Conservation (phyloP, 2,113 vertebrate species). For the Sturnus vulgaris region DNA sequence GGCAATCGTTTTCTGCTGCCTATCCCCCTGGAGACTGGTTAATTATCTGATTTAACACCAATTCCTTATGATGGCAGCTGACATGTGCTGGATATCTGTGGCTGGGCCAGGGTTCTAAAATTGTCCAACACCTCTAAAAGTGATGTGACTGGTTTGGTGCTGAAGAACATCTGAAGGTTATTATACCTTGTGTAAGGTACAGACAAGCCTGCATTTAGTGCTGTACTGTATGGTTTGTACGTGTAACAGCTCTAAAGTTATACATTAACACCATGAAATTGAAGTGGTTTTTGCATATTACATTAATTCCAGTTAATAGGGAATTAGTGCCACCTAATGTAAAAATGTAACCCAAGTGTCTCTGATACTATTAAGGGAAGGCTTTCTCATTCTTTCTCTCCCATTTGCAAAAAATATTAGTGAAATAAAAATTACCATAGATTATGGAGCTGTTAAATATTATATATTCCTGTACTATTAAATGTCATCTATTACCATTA, state of each 20-base stretch:
- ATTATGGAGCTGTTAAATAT: not conserved
- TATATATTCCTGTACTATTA: not conserved
- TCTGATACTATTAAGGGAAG: not conserved
- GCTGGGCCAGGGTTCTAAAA: not conserved
- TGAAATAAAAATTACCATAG: conserved; percentile 5
- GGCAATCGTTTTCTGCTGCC: not conserved
- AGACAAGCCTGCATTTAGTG: not conserved
- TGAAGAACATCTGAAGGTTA: not conserved
- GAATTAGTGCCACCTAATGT: conserved; percentile 70
- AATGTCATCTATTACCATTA: not conserved
- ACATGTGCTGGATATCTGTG: not conserved
- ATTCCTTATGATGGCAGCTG: not conserved
- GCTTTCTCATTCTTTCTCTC: not conserved
- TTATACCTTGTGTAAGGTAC: not conserved
- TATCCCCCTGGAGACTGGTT: not conserved
- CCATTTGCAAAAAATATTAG: not conserved
- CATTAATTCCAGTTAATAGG: conserved; percentile 44
- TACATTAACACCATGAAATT: not conserved
- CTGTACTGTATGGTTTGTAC: not conserved
- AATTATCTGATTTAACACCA: not conserved
- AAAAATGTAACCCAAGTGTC: conserved; percentile 35
- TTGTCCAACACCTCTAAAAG: not conserved
- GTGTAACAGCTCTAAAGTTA: not conserved
- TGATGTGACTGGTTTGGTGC: not conserved
- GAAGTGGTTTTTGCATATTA: not conserved